Percentiles rank a stretch among this genome's conserved stretches.
These are phyloP conservation scores for Cyphomyrus discorhynchus DNA, from an alignment of 2,113 vertebrate species.

Conservation along the genomic window DNA sequence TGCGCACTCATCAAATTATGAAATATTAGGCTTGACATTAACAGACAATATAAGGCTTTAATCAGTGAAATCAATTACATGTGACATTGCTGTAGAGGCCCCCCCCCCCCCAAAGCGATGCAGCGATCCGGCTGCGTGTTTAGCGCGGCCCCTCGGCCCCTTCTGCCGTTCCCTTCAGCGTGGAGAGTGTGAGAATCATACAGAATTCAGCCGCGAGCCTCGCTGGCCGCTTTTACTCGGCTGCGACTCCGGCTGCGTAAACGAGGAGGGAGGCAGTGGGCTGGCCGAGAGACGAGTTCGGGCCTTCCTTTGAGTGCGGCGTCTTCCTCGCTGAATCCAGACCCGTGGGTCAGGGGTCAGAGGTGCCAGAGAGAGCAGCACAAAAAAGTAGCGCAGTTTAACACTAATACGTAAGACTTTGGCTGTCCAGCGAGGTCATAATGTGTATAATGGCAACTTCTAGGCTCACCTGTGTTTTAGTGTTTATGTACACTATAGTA, in stretches of 20 bases:
- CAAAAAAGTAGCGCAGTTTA: neutral
- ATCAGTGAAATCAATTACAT: constrained; percentile 20
- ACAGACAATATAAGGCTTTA: constrained; percentile 15
- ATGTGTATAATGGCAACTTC: neutral
- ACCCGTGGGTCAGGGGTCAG: neutral
- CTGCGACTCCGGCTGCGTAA: neutral
- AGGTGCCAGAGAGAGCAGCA: neutral
- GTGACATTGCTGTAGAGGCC: neutral
- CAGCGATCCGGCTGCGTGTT: neutral
- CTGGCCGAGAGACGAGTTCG: neutral
- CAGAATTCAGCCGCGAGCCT: neutral
- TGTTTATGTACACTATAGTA: neutral
- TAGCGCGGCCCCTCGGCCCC: neutral
- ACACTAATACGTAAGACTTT: neutral
- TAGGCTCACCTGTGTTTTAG: neutral
- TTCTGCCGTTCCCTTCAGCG: neutral
- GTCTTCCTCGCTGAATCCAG: neutral
- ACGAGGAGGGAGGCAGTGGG: neutral
- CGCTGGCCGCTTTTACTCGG: neutral
- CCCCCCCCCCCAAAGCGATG: neutral
- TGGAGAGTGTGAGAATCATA: neutral
- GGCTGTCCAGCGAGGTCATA: neutral
- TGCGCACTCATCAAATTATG: constrained; percentile 19
- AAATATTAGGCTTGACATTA: constrained; percentile 25
- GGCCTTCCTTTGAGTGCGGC: neutral